Evolutionary conservation across 2,113 vertebrate genomes (phyloP), one percentile per base, ranked within the genome.

Genomic region (Herpailurus yagouaroundi): DNA sequence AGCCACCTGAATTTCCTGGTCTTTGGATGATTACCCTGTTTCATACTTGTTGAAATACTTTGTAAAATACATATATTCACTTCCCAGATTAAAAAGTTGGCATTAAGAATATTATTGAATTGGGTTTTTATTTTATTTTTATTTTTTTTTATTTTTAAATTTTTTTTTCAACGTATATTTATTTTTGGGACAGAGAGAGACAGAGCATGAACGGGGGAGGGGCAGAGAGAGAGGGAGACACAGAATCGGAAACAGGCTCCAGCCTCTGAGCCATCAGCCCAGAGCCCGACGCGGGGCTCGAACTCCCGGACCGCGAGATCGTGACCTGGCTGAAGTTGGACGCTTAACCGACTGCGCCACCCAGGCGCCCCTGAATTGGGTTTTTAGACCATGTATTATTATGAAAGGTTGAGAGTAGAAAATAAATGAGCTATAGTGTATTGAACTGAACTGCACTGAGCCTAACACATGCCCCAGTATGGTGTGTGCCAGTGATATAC

Each of bases 31-130:
- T 94, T 82, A 85, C 23, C 4, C 8, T 89, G 36, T 88, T 95
- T 86, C 41, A 86, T 4, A 76, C 38, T 74, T 95, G 63, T 14
- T 87, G 57, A 97, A 94, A 97, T 63, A 57, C 25, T 91, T 88
- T 86, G 29, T 80, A 80, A 94, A 94, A 50, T 55, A 15, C 2
- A 81, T 29, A 1, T 11, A 29, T 85, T 84, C 3, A 52, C 33
- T 66, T 87, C 29, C 60, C 79, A 21, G 8, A 77, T 93, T 87
- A 87, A 89, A 90, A 74, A 12, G 1, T 73, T 79, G 45, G 14
- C 18, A 68, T 89, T 48, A 68, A 48, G 4, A 87, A 74, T 25
- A 45, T 55, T 52, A 48, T 31, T 82, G 29, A 84, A 76, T 81
- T 94, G 16, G 94, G 33, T n/a, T 93, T 97, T 11, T 89, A 38